Base-by-base conservation (phyloP, 2,797 vertebrate genomes). In the Parotocinclus haroldoi region DNA sequence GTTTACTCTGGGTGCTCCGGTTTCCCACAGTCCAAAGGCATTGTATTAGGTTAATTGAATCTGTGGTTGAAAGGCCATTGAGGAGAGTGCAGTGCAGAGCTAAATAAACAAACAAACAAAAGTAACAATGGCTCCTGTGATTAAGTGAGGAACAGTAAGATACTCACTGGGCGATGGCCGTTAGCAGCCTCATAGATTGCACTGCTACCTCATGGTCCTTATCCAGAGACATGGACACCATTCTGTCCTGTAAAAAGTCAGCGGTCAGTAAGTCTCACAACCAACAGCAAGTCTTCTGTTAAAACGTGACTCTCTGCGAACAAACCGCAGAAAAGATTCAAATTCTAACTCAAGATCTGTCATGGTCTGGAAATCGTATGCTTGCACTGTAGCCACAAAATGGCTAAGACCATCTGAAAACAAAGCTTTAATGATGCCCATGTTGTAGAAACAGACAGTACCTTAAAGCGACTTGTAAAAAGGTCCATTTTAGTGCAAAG, bases 211-310 rank as follows among this genome's bases (percentile, higher is more conserved):
- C 94, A 66, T 88, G 91, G 85, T 97, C 95, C 81, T 93, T 95
- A 83, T 97, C 95, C 86, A 95, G 86, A 56, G 90, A 91, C 95
- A 97, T 95, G 75, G 95, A 95, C 77, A 95, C 83, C 80, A 97
- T 90, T 79, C 95, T 90, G 56, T 92, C 92, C 95, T 97, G 84
- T 54, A 79, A 51, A 76, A 79, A 83, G n/a, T n/a, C 27, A 27
- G 5, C 27, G 5, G 27, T 27, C 27, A 2, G 27, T 27, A 58
- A 60, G 14, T 45, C 9, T 72, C 37, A 56, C 14, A 62, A 58
- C 8, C 17, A 53, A 55, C 44, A 62, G 19, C 16, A 27, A 27
- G 27, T 5, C 27, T 27, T 27, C 27, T 27, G 27, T 27, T 2
- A 27, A 27, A 2, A 27, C 27, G 2, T 27, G 27, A 27, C 27